Conservation (phyloP, 2,797 vertebrate species). For the Takifugu rubripes region DNA sequence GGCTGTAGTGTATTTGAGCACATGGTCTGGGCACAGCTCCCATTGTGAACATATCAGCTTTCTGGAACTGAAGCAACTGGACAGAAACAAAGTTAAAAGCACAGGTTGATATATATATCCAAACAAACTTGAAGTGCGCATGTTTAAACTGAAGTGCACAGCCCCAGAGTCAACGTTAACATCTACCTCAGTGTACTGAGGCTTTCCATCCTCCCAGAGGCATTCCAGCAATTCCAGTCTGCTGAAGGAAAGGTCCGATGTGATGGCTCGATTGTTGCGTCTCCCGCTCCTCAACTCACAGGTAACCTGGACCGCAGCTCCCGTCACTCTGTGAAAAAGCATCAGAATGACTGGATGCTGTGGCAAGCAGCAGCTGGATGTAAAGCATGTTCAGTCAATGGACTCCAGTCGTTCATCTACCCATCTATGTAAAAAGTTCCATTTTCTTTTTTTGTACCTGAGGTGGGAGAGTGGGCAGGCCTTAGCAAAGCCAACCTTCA, state of each 20-base stretch:
- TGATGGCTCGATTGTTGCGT: slow-evolving; percentile 61
- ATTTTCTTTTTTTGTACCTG: slow-evolving; percentile 69
- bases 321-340: slow-evolving; percentile 75
- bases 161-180: background rate
- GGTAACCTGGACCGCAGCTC: slow-evolving; percentile 82
- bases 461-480: slow-evolving; percentile 85
- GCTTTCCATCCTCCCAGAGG: slow-evolving; percentile 75
- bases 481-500: slow-evolving; percentile 78
- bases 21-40: slow-evolving; percentile 82
- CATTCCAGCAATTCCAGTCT: slow-evolving; percentile 88
- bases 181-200: slow-evolving; percentile 84
- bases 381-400: no score
- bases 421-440: no score
- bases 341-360: background rate
- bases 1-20: slow-evolving; percentile 82
- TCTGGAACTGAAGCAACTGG: slow-evolving; percentile 84
- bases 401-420: no score
- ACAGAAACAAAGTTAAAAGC: slow-evolving; percentile 12
- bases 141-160: background rate
- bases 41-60: slow-evolving; percentile 73
- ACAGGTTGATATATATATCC: background rate
- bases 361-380: no score
- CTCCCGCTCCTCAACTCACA: slow-evolving; percentile 82
- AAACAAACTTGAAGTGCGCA: background rate
- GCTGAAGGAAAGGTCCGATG: slow-evolving; percentile 84